Base-by-base conservation (phyloP, 2,797 vertebrate genomes). In the Poecile montanus region DNA sequence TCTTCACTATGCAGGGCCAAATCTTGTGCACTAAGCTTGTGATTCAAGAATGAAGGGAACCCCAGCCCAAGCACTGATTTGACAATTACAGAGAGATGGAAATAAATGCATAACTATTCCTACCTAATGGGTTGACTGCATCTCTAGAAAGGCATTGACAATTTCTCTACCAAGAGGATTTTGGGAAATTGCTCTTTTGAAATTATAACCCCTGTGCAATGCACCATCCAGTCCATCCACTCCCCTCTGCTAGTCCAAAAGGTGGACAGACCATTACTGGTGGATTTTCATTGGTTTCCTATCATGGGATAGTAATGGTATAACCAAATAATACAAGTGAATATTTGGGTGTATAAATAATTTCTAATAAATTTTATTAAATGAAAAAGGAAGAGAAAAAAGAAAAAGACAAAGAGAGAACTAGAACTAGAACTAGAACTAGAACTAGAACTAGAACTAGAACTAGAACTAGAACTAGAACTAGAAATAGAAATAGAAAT, bases 331-430 rank as follows among this genome's bases (percentile, higher is more conserved):
- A 53, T n/a, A 67, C 0, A 11, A 56, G 22, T n/a, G 51, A 70
- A 50, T 79, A 36, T 68, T 79, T 82, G 38, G 5, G 34, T 44
- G 5, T 12, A 25, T 61, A 85, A 89, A 40, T 53, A 67, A 58
- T 36, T 81, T 27, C 17, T 44, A 47, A 51, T 36, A 27, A 65
- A 74, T 14, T n/a, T 40, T 11, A 60, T 22, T 19, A 15, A 62
- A 62, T 25, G 13, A 34, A 63, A 63, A 44, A 30, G 21, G 18
- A 36, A 26, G 12, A 34, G 8, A 3, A 22, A 34, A 7, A 7
- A 21, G 19, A 20, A 2, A 2, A 18, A 6, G 7, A 16, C 29
- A 6, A 7, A 12, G 9, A 13, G 1, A 16, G 20, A 2, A 16
- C 5, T 2, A 30, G 7, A 12, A 6, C 16, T 23, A 13, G 5